Evolutionary conservation across 2,888 invertebrate genomes (phyloP), one percentile per base, ranked within the genome.

Genomic region (Pediacus dermestoides): DNA sequence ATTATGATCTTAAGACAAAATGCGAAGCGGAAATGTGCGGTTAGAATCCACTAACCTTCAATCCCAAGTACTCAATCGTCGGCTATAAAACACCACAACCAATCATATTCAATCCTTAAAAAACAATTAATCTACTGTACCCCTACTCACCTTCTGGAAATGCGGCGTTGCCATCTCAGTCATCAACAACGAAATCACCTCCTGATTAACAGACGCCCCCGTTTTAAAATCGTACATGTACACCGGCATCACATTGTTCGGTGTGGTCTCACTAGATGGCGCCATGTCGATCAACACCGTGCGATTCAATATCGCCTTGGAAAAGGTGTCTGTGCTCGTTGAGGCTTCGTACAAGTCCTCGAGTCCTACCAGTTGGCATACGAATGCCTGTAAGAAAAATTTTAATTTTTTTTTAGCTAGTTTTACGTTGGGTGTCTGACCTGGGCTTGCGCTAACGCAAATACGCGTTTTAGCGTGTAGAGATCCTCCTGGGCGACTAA

Each of bases 391-490:
- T 22, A 57, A 58, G 37, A 8, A 34, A 46, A 28, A 12, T 7
- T n/a, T n/a, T n/a, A n/a, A n/a, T n/a, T n/a, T n/a, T n/a, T 26
- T 26, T 4, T 2, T 16, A 2, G 16, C 2, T 15, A 11, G 9
- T 30, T 30, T 26, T 9, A 8, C 10, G 14, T 36, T 26, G 2
- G 11, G 27, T 16, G n/a, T 40, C 41, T 55, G 56, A 82, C 82
- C 73, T 88, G 88, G 1, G 83, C 78, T 9, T 86, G 78, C 12
- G 85, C 66, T 33, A 65, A 67, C 7, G 80, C 74, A 57, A 85
- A 88, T 42, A 77, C 74, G 1, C 77, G 72, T 41, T 79, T 77
- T 32, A 84, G 72, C 14, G 75, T 72, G 50, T 74, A 78, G 14
- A 89, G 71, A 41, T 75, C 70, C 14, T 71, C 62, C 7, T 74